phyloP scores from a whole-genome alignment of 2,888 invertebrate species.

The Achlya flavicornis region DNA sequence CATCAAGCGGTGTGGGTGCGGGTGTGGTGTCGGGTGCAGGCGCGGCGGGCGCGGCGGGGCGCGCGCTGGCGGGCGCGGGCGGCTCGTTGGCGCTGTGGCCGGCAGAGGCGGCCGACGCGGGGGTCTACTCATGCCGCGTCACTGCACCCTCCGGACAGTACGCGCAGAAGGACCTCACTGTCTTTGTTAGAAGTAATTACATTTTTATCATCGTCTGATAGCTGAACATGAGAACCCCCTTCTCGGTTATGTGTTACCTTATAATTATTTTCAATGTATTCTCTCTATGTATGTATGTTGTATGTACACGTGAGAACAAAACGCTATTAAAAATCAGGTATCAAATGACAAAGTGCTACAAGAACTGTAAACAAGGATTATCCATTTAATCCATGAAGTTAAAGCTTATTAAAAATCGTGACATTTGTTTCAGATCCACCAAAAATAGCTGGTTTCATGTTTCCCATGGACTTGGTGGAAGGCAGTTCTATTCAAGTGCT shows the following conservation, averaged over 20 bases:
- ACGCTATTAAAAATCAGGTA: too few relatives aligned
- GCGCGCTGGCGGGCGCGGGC: slow-evolving; percentile 55
- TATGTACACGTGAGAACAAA: too few relatives aligned
- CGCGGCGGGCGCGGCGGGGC: slow-evolving; percentile 55
- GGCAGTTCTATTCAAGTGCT: slow-evolving; percentile 92
- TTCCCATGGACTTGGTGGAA: slow-evolving; percentile 91
- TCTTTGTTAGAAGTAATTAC: slow-evolving; percentile 89
- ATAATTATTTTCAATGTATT: too few relatives aligned
- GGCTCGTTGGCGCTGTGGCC: slow-evolving; percentile 82
- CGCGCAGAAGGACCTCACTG: slow-evolving; percentile 88
- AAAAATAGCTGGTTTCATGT: slow-evolving; percentile 92
- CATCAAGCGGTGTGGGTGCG: slow-evolving; percentile 45
- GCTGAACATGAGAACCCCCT: too few relatives aligned
- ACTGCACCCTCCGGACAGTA: slow-evolving; percentile 89
- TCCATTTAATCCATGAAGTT: too few relatives aligned
- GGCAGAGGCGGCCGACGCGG: slow-evolving; percentile 86
- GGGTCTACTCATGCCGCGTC: slow-evolving; percentile 91
- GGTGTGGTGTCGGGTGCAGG: slow-evolving; percentile 62
- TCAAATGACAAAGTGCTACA: too few relatives aligned
- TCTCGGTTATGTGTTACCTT: too few relatives aligned
- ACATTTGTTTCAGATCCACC: slow-evolving; percentile 86
- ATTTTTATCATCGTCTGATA: too few relatives aligned
- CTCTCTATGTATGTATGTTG: too few relatives aligned
- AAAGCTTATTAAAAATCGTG: background rate
- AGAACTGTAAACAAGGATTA: too few relatives aligned